Conservation (phyloP, 1,140 invertebrate genomes). For the Heliconius himera region DNA sequence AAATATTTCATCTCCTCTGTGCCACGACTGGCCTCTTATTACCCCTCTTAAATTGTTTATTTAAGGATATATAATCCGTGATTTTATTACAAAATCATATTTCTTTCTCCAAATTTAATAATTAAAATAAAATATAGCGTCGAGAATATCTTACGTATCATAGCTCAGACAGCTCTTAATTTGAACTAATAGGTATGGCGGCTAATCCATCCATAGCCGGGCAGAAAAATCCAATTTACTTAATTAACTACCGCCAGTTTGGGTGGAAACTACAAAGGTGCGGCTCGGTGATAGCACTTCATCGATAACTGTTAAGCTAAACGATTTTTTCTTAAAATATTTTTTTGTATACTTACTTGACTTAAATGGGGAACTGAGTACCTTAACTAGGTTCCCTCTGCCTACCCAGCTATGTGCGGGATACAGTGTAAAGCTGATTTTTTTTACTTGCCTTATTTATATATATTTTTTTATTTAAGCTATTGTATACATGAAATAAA, state of each 20-base stretch:
- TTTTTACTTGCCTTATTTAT: no score
- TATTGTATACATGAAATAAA: neutral
- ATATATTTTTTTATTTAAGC: neutral
- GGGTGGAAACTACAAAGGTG: conserved; percentile 69
- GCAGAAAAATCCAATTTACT: conserved; percentile 80
- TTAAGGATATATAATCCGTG: neutral
- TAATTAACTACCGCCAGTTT: conserved; percentile 77
- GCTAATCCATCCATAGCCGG: conserved; percentile 76
- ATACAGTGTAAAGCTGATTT: no score
- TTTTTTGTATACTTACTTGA: neutral
- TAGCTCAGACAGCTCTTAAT: conserved; percentile 71
- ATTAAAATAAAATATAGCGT: conserved; percentile 17
- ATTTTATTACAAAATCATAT: neutral
- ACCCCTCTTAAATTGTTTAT: no score
- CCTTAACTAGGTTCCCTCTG: no score
- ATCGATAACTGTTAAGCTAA: conserved; percentile 64
- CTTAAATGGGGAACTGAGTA: no score
- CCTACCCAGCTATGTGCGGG: no score
- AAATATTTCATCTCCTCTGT: no score
- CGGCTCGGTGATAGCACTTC: conserved; percentile 64
- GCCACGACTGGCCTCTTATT: no score
- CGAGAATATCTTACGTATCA: conserved; percentile 34
- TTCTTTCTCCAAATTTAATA: neutral
- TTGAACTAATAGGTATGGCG: conserved; percentile 78
- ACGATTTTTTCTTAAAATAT: conserved; percentile 22